Conservation (phyloP, 2,888 invertebrate species). For the Caenorhabditis sulstoni region DNA sequence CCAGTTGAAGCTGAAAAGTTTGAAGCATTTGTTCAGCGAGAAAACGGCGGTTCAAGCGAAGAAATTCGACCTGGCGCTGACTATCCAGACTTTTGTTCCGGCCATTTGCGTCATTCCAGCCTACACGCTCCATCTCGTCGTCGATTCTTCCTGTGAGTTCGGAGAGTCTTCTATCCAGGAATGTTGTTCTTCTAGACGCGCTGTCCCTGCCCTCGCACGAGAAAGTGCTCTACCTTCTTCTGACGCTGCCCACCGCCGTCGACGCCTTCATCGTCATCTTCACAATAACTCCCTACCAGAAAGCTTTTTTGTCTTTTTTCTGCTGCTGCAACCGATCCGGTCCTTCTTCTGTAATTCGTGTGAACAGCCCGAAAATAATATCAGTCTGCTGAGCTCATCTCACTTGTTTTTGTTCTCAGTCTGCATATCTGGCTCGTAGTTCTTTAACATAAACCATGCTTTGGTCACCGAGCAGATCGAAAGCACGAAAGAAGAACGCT, state of each 20-base stretch:
- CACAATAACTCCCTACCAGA: conserved; percentile 31
- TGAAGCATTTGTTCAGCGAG: conserved; percentile 43
- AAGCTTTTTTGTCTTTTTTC: conserved; percentile 4
- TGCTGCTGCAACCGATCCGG: too few species aligned
- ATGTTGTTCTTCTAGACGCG: neutral
- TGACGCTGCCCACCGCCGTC: conserved; percentile 39
- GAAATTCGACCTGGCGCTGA: conserved; percentile 41
- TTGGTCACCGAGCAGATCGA: neutral
- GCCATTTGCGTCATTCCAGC: conserved; percentile 38
- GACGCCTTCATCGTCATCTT: conserved; percentile 47
- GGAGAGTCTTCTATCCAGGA: neutral
- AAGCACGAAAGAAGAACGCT: neutral
- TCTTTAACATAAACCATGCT: neutral
- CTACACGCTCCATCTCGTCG: conserved; percentile 25
- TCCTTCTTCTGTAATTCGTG: too few species aligned
- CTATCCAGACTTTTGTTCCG: conserved; percentile 35
- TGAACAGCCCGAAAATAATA: neutral
- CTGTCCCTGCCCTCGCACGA: conserved; percentile 8
- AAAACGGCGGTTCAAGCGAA: conserved; percentile 37
- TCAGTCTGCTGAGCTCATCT: too few species aligned
- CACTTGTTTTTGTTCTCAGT: too few species aligned
- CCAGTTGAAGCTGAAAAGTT: conserved; percentile 33
- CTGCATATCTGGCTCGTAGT: too few species aligned
- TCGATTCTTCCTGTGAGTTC: neutral
- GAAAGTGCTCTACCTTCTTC: conserved; percentile 38